Base-by-base conservation (phyloP, 2,113 vertebrate species). In the Syrmaticus mikado region DNA sequence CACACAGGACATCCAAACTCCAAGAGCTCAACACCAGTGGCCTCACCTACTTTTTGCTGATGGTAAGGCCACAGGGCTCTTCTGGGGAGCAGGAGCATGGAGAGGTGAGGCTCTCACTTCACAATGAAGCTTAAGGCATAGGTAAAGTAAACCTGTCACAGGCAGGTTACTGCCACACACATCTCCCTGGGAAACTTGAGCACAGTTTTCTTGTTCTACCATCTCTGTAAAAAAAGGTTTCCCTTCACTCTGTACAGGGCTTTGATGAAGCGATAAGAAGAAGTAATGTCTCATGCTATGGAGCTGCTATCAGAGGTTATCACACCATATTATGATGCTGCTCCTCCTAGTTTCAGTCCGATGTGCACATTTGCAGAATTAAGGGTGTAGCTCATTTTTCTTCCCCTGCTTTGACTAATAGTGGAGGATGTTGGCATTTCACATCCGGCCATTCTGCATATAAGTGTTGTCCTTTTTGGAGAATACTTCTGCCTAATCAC, bases 41-140 rank as follows among this genome's bases (percentile, higher is more conserved):
- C 9, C 30, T 55, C 34, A 4, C 53, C 27, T 28, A 14, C 36
- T 34, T 60, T 25, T 67, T 10, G 2, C 32, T 18, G 20, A 6
- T 40, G 41, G 60, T 62, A 19, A 38, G 22, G 15, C 18, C 30
- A 32, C 25, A 16, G 41, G 34, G 38, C n/a, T 66, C 21, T 48
- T 61, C 30, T 40, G 45, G 11, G 30, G 15, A 77, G 38, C 10
- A 55, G 30, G 61, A 74, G 30, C 11, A 10, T 0, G 0, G 46
- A 22, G 40, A 10, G 22, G 65, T 46, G 32, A 77, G 20, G 40
- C 0, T 0, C 28, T 93, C 0, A 0, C 61, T 68, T 20, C 48
- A 5, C 41, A 57, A 55, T 2, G 28, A 41, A 79, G 17, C 32
- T 32, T 48, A 58, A 45, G 41, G 67, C 62, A 45, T 9, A 62